Base-by-base conservation (phyloP, 2,888 invertebrate species). In the Druceiella hillmani region DNA sequence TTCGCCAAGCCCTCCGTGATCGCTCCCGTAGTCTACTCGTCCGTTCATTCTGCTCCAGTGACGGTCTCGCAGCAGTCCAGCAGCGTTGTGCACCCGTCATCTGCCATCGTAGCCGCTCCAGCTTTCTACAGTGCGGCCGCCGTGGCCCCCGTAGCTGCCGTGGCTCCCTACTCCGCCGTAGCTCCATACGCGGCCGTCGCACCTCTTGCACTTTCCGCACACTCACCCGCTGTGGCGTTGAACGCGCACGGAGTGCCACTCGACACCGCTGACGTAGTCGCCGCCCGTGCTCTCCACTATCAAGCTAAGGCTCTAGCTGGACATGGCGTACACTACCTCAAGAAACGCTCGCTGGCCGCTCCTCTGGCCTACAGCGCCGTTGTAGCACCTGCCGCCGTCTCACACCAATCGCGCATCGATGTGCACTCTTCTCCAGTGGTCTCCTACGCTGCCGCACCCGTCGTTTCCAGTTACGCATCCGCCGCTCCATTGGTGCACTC, bases 201-300 rank as follows among this genome's bases (percentile, higher is more conserved):
- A 6, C 6, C 9, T n/a, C 6, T 6, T n/a, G 50, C 44, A 37
- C 38, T 36, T 32, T 43, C 22, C 38, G 47, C 40, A 41, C 47
- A 37, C 35, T 34, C 38, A 12, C 45, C 47, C 5, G 47, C 47
- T 25, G 32, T 37, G 6, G 41, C 43, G 4, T 30, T 45, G 28
- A 30, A 26, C 2, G 34, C 44, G 6, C 44, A 44, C 24, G 46
- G 46, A 36, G 44, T 44, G 12, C 64, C 65, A 22, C 49, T 61
- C 22, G 66, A 67, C 31, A 66, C 67, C 4, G 63, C 66, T 27
- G 67, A 66, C 44, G 64, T 67, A 10, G 48, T 61, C 35, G 66
- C 67, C 31, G 68, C 67, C 17, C 65, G 62, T 34, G 59, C 62
- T 30, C 64, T 62, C 11, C 68, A 66, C 52, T 59, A 63, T 25